Evolutionary conservation across 1,140 invertebrate species (phyloP), one percentile per base, ranked within the genome.

Genomic region (Sarcophaga bullata): DNA sequence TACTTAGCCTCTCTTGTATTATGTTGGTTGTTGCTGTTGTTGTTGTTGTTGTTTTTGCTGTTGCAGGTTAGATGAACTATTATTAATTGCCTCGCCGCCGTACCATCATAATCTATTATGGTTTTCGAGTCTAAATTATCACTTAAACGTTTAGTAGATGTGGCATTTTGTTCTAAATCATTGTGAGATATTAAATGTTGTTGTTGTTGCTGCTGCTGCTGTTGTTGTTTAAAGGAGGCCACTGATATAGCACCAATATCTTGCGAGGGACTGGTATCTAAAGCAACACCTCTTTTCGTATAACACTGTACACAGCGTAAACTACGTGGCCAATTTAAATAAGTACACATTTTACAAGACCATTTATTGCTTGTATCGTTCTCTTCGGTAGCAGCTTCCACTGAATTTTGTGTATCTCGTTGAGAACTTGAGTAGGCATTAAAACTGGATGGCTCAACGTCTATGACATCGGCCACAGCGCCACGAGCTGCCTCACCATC

Each of bases 301-400:
- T 91, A 91, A 90, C 96, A 97, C 88, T 96, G 94, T 73, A 93
- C 91, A 91, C 96, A 97, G 81, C 93, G 93, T 72, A 92, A 90
- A 80, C 94, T 92, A 85, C 93, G 93, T 47, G 93, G 93, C 91
- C 94, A 95, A 90, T 97, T 97, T 73, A 95, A 90, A 91, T 95
- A 96, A 54, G 95, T 96, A 91, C 96, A 97, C 81, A 92, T 91
- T 84, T 92, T 92, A 90, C 96, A 97, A n/a, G 92, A 91, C 96
- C 96, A 97, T 90, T 96, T 96, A 37, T 85, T 84, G 46, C 85
- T 86, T 54, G 86, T 84, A 80, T 86, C 84, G 58, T 85, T 83
- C 68, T 85, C 86, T 3, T 68, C 52, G 15, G 50, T 84, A 8
- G 62, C 80, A 58, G 83, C 72, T 83, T 84, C 46, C 82, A 82